These are phyloP conservation scores for Phasia obesa DNA, from an alignment of 2,888 invertebrate species.

Conservation along the genomic window DNA sequence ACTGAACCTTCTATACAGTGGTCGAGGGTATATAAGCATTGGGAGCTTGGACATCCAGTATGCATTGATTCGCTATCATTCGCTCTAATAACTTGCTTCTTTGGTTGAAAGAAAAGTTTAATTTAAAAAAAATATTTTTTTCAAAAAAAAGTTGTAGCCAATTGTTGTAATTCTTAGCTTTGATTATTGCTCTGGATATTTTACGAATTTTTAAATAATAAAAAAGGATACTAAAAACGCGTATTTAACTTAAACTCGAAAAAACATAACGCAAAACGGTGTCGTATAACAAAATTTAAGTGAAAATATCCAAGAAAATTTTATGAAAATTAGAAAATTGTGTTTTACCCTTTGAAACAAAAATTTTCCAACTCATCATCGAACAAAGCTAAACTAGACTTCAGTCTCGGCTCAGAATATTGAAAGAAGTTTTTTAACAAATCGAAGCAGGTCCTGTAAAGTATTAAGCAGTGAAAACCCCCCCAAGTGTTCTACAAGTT, in stretches of 20 bases:
- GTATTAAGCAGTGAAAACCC: constrained; percentile 79
- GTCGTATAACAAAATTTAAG: constrained; percentile 12
- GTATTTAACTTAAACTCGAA: constrained; percentile 37
- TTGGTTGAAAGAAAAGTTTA: constrained; percentile 76
- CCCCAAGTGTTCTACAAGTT: constrained; percentile 71
- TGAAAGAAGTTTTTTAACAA: constrained; percentile 67
- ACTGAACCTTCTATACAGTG: constrained; percentile 68
- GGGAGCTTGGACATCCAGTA: constrained; percentile 85
- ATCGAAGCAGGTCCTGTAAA: constrained; percentile 68
- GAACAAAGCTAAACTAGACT: constrained; percentile 76
- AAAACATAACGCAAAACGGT: constrained; percentile 43
- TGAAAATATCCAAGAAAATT: constrained; percentile 58
- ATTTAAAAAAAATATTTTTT: constrained; percentile 49
- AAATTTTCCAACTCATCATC: constrained; percentile 65
- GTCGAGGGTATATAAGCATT: constrained; percentile 85
- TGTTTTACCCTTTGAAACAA: constrained; percentile 65
- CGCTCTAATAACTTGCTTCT: constrained; percentile 85
- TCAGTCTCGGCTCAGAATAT: constrained; percentile 73
- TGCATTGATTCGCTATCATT: constrained; percentile 88
- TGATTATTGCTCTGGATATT: constrained; percentile 65
- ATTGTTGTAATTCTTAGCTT: constrained; percentile 82
- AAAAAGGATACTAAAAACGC: constrained; percentile 57
- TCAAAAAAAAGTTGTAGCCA: constrained; percentile 75
- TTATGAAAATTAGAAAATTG: constrained; percentile 67
- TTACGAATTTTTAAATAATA: constrained; percentile 27